Conservation (phyloP, 2,888 invertebrate genomes). For the Biston stratarius region DNA sequence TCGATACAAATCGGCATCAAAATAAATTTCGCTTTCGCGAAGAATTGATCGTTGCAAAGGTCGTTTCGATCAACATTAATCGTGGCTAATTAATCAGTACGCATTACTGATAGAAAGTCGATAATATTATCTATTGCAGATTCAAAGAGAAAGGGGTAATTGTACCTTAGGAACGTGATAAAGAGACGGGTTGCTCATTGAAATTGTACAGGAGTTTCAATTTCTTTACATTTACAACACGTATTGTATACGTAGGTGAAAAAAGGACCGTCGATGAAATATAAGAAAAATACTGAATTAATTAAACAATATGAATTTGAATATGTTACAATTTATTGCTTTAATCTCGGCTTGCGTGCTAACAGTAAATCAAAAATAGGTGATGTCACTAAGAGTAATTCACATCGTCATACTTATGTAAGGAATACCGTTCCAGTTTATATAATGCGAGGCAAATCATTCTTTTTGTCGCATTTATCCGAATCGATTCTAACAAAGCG, state of each 20-base stretch:
- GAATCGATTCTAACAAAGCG: conserved; percentile 55
- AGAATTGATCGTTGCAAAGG: conserved; percentile 61
- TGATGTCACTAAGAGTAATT: conserved; percentile 32
- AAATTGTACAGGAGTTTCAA: not conserved
- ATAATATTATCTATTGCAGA: conserved; percentile 64
- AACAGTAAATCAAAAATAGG: conserved; percentile 17
- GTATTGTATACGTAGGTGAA: not conserved
- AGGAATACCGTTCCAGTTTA: conserved; percentile 50
- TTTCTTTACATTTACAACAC: not conserved
- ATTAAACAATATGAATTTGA: not conserved
- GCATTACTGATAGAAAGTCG: conserved; percentile 81
- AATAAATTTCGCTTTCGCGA: conserved; percentile 64
- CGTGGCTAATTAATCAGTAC: conserved; percentile 83
- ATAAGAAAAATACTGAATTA: not conserved
- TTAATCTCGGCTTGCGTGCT: not conserved
- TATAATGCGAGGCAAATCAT: conserved; percentile 51
- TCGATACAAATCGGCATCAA: conserved; percentile 52
- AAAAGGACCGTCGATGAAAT: no score
- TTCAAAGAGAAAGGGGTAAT: conserved; percentile 77
- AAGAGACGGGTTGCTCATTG: conserved; percentile 39
- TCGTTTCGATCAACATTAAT: conserved; percentile 69
- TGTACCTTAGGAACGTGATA: conserved; percentile 48
- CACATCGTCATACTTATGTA: conserved; percentile 45
- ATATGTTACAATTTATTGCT: not conserved
- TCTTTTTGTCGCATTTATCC: conserved; percentile 55